Conservation (phyloP, 2,797 vertebrate genomes). For the Lindbergichthys nudifrons region DNA sequence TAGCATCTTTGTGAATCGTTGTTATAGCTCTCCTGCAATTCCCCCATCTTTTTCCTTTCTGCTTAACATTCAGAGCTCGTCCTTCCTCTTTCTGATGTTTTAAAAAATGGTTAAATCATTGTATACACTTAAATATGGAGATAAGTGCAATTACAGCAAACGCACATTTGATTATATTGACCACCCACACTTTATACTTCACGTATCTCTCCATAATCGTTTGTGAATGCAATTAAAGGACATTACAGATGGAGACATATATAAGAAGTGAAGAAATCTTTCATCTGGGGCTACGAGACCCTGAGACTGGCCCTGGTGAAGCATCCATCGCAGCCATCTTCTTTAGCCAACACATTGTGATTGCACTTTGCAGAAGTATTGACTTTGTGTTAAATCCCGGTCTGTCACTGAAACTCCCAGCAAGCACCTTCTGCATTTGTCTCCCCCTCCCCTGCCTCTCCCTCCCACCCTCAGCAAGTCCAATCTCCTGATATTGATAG, state of each 20-base stretch:
- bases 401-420: conserved; percentile 61
- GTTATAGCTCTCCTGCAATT: not conserved
- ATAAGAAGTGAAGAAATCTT: not conserved
- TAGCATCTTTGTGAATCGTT: conserved; percentile 16
- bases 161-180: not conserved
- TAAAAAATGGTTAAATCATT: not conserved
- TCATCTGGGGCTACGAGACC: conserved; percentile 51
- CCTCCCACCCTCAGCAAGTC: conserved; percentile 33
- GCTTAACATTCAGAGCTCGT: not conserved
- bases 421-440: conserved; percentile 53
- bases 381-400: conserved; percentile 79
- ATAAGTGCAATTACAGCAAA: not conserved
- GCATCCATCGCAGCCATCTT: conserved; percentile 70
- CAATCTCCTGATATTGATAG: conserved; percentile 36
- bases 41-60: not conserved
- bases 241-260: not conserved
- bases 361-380: conserved; percentile 75
- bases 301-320: conserved; percentile 37
- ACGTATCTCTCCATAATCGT: not conserved
- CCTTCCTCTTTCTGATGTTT: not conserved
- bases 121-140: too few species aligned
- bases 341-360: conserved; percentile 76
- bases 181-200: not conserved
- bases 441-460: conserved; percentile 18
- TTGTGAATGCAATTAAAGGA: not conserved